phyloP scores from a whole-genome alignment of 2,113 vertebrate genomes.

The Otis tarda region DNA sequence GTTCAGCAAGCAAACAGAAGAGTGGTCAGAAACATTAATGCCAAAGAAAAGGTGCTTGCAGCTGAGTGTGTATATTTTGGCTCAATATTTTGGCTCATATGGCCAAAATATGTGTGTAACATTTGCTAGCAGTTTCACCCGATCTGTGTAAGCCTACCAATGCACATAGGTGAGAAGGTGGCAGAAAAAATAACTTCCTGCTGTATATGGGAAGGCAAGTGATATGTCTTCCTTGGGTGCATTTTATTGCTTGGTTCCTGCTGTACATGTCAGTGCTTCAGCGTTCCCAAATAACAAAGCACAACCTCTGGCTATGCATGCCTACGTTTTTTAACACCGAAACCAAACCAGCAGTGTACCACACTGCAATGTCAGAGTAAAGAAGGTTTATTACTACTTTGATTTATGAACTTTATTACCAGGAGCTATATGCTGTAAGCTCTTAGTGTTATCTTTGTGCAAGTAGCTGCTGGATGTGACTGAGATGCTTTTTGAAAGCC shows the following conservation, averaged over 20 bases:
- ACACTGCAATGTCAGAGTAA: neutral
- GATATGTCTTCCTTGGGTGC: neutral
- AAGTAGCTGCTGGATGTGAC: neutral
- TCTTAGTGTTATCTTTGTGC: neutral
- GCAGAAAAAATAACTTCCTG: neutral
- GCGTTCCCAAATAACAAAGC: neutral
- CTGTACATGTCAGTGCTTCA: neutral
- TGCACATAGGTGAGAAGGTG: neutral
- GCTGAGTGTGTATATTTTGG: neutral
- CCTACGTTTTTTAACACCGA: neutral
- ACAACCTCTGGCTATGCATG: neutral
- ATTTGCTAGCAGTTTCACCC: neutral
- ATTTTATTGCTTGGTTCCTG: neutral
- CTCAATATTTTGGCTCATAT: neutral
- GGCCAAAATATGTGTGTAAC: neutral
- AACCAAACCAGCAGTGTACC: neutral
- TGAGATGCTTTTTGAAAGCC: neutral
- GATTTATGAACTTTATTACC: neutral
- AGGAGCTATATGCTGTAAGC: neutral
- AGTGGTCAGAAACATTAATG: neutral
- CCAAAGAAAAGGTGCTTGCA: neutral
- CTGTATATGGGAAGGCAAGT: neutral
- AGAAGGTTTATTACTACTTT: neutral
- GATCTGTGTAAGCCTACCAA: neutral
- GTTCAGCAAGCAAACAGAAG: neutral